These are phyloP conservation scores for Sylvicola cinctus DNA, from an alignment of 2,888 invertebrate genomes.

Conservation along the genomic window DNA sequence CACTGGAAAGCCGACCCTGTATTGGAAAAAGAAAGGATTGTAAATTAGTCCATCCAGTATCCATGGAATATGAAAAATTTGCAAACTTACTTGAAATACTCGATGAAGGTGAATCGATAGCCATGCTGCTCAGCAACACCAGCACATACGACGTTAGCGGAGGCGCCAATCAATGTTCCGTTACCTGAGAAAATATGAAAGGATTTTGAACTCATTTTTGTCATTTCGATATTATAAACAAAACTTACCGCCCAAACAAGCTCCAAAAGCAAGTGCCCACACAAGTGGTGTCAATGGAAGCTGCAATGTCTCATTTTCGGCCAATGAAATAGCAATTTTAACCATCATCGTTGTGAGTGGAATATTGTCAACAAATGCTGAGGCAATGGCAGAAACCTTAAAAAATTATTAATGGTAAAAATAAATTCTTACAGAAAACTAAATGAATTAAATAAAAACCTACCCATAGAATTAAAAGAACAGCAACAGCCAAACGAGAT, in stretches of 20 bases:
- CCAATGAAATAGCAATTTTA: conserved; percentile 47
- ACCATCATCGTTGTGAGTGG: conserved; percentile 88
- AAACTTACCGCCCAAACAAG: conserved; percentile 76
- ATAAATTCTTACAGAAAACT: too few relatives aligned
- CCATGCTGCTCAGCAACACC: conserved; percentile 86
- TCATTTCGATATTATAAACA: too few relatives aligned
- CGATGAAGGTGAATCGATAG: conserved; percentile 60
- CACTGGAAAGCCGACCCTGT: conserved; percentile 62
- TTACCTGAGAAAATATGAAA: too few relatives aligned
- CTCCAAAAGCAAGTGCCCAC: conserved; percentile 73
- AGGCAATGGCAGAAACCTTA: conserved; percentile 61
- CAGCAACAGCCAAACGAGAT: conserved; percentile 45
- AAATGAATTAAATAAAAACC: too few relatives aligned
- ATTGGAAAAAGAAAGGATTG: conserved; percentile 12
- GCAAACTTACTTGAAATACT: conserved; percentile 50
- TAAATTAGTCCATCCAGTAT: neutral
- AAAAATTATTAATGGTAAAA: conserved; percentile 20
- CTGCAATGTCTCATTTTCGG: conserved; percentile 41
- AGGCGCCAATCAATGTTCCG: conserved; percentile 76
- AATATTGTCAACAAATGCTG: conserved; percentile 79
- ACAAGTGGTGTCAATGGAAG: conserved; percentile 63
- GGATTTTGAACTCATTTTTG: too few relatives aligned
- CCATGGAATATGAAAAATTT: neutral
- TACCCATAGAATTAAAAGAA: conserved; percentile 63
- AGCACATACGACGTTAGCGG: conserved; percentile 78